phyloP scores from a whole-genome alignment of 2,797 vertebrate species.

The Danionella dracula region DNA sequence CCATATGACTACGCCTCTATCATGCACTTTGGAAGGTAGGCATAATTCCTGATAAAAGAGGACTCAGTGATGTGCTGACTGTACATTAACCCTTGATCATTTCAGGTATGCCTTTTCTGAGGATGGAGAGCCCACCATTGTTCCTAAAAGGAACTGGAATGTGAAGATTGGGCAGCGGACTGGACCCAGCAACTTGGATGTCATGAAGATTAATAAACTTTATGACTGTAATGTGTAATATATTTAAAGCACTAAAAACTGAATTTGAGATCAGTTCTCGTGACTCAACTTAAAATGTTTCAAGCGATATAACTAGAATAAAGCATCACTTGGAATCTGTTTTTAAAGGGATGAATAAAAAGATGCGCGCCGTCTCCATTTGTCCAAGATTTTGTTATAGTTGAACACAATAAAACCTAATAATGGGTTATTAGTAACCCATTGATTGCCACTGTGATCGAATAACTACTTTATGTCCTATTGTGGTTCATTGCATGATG shows the following conservation, averaged over 20 bases:
- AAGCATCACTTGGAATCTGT: no score
- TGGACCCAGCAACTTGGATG: constrained; percentile 65
- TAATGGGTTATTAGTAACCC: no score
- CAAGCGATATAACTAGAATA: no score
- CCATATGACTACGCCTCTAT: constrained; percentile 84
- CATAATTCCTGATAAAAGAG: neutral
- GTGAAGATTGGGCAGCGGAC: constrained; percentile 61
- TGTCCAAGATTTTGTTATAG: no score
- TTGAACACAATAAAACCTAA: no score
- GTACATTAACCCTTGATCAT: neutral
- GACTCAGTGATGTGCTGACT: neutral
- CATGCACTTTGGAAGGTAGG: constrained; percentile 87
- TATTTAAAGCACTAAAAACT: neutral
- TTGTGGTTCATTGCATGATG: no score
- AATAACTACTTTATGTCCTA: no score
- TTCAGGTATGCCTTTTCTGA: constrained; percentile 71
- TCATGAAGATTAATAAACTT: constrained; percentile 72
- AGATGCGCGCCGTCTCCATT: no score
- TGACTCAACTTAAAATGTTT: no score
- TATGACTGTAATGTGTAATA: constrained; percentile 65
- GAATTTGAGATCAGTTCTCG: no score
- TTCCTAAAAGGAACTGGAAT: constrained; percentile 57
- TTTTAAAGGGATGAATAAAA: no score
- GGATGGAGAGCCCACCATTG: constrained; percentile 66
- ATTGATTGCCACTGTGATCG: no score